Evolutionary conservation across 2,113 vertebrate genomes (phyloP), one percentile per base, ranked within the genome.

Genomic region (Phaethornis superciliosus): DNA sequence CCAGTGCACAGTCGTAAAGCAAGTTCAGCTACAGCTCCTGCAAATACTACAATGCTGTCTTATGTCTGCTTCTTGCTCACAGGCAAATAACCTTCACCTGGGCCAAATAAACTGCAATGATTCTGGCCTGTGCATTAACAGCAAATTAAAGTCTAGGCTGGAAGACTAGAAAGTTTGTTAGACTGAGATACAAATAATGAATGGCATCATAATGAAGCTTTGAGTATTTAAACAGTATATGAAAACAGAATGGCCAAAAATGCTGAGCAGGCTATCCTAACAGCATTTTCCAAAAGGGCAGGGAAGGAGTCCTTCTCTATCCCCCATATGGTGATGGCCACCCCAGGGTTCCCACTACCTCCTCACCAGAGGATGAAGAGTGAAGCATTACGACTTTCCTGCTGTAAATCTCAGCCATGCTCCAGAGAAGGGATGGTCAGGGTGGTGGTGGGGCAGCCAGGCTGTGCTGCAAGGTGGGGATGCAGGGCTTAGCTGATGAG

Each of bases 301-400:
- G 14, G 26, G 26, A 33, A 74, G 52, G 49, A 80, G 15, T 4
- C 35, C 19, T 79, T 68, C 11, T 18, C 44, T 70, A 7, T 37
- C 37, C 40, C 22, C 10, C 9, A 15, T 15, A 9, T 14, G 23
- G 12, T 2, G 1, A 22, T 0, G 8, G 32, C 17, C 20, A 63
- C 40, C 33, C n/a, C 35, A 26, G 9, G 12, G 6, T 62, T 18
- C 4, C 27, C 24, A 18, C 3, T 58, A 19, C 23, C 22, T 68
- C 18, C 13, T 85, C 33, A 23, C 19, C 11, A 21, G 5, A 15
- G 42, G 47, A 16, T 3, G 3, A 75, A 22, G 32, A 87, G 30
- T 0, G 2, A 55, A 19, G 37, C 0, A 0, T 7, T 9, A 10
- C 42, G 51, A 60, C 37, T 89, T 37, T 15, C 5, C 9, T 10